A percentile compares a stretch with the other conserved stretches of the same genome.
These are phyloP conservation scores for Antennarius striatus DNA, from an alignment of 2,113 vertebrate species.

Conservation along the genomic window DNA sequence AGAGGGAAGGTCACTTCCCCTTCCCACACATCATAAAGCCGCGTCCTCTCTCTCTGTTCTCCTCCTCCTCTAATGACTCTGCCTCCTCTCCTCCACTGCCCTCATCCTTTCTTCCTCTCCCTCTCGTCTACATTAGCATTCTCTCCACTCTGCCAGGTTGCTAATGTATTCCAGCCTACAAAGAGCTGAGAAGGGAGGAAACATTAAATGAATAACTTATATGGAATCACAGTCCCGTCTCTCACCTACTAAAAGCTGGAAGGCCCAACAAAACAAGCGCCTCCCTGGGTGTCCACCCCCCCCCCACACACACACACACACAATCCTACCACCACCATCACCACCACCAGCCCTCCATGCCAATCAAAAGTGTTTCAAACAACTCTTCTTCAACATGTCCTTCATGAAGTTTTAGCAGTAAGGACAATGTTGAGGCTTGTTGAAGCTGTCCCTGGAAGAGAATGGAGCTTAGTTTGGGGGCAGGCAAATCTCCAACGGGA, in stretches of 20 bases:
- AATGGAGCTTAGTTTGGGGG: background rate
- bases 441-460: constrained; percentile 29
- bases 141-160: constrained; percentile 57
- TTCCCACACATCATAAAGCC: constrained; percentile 73
- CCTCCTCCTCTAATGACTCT: constrained; percentile 73
- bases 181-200: constrained; percentile 69
- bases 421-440: constrained; percentile 42
- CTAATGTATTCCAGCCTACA: constrained; percentile 76
- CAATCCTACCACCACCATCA: too few species aligned
- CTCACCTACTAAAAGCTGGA: constrained; percentile 76
- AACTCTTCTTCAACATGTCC: constrained; percentile 18
- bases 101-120: constrained; percentile 48
- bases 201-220: constrained; percentile 76
- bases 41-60: constrained; percentile 61
- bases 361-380: constrained; percentile 42
- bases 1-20: constrained; percentile 70
- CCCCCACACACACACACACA: background rate
- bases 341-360: constrained; percentile 27
- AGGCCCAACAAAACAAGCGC: constrained; percentile 63
- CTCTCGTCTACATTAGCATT: constrained; percentile 69
- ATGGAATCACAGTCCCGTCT: constrained; percentile 61
- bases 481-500: background rate
- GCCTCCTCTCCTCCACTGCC: constrained; percentile 45
- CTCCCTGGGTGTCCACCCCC: constrained; percentile 51
- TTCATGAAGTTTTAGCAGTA: constrained; percentile 48